These are phyloP conservation scores for Gobius niger DNA, from an alignment of 2,113 vertebrate species.

Conservation along the genomic window DNA sequence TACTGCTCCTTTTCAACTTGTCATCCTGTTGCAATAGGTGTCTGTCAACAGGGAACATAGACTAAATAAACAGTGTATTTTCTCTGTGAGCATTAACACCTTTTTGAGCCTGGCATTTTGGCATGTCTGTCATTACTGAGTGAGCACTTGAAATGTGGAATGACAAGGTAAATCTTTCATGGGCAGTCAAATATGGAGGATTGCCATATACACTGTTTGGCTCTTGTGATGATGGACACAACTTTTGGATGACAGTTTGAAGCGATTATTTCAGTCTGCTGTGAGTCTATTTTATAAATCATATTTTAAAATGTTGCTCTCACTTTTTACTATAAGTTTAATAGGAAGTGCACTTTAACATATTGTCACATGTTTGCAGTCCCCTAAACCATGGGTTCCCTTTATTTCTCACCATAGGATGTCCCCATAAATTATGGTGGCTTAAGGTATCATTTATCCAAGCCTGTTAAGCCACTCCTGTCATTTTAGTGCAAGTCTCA, in stretches of 20 bases:
- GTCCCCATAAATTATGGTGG: conserved; percentile 71
- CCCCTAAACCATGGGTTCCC: conserved; percentile 54
- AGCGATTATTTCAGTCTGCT: conserved; percentile 46
- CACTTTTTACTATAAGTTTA: conserved; percentile 58
- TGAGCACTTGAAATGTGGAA: conserved; percentile 62
- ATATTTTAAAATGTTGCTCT: conserved; percentile 16
- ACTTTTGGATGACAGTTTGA: conserved; percentile 36
- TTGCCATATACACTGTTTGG: conserved; percentile 61
- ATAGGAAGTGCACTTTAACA: conserved; percentile 38
- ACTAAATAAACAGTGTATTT: conserved; percentile 63
- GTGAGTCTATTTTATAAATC: background rate
- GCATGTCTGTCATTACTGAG: conserved; percentile 58
- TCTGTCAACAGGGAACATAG: conserved; percentile 55
- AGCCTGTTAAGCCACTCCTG: conserved; percentile 69
- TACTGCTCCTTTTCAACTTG: conserved; percentile 63
- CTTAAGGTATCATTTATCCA: conserved; percentile 75
- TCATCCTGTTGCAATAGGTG: conserved; percentile 63
- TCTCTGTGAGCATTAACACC: conserved; percentile 49
- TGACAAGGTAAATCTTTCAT: conserved; percentile 61
- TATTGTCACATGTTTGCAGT: conserved; percentile 29
- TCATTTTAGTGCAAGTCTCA: conserved; percentile 73
- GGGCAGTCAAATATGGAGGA: conserved; percentile 56
- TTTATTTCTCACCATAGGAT: conserved; percentile 68
- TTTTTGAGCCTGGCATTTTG: conserved; percentile 61
- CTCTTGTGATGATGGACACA: conserved; percentile 59